These are phyloP conservation scores for Chlorops oryzae DNA, from an alignment of 1,140 invertebrate genomes.

Conservation along the genomic window DNA sequence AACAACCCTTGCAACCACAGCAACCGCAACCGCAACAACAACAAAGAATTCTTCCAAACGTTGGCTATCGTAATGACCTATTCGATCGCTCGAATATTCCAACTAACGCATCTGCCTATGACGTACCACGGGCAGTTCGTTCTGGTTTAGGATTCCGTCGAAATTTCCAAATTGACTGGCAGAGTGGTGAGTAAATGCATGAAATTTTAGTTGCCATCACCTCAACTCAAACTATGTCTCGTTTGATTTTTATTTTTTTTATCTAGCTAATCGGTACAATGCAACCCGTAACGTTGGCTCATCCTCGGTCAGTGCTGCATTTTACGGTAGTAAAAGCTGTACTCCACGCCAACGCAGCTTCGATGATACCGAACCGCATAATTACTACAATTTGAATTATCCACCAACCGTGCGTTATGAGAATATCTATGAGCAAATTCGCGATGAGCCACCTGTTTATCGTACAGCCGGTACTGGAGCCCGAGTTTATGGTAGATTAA, in stretches of 20 bases:
- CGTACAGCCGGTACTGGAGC: slow-evolving; percentile 42
- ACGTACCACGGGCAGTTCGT: slow-evolving; percentile 43
- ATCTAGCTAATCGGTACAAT: slow-evolving; percentile 30
- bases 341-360: slow-evolving; percentile 44
- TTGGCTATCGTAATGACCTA: slow-evolving; percentile 44
- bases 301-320: too few species aligned
- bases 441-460: slow-evolving; percentile 49
- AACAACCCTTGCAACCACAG: slow-evolving; percentile 13
- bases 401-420: slow-evolving; percentile 39
- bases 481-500: slow-evolving; percentile 52
- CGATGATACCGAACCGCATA: slow-evolving; percentile 45
- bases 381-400: slow-evolving; percentile 39
- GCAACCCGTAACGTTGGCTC: slow-evolving; percentile 13
- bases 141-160: slow-evolving; percentile 41
- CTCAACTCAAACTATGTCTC: not conserved
- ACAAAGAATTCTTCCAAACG: slow-evolving; percentile 9
- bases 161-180: slow-evolving; percentile 42
- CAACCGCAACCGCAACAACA: slow-evolving; percentile 12
- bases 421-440: slow-evolving; percentile 52
- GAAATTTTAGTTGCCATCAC: slow-evolving; percentile 12
- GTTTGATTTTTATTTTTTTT: not conserved
- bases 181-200: slow-evolving; percentile 25
- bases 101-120: slow-evolving; percentile 29
- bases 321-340: too few species aligned
- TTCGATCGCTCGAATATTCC: slow-evolving; percentile 36